These are phyloP conservation scores for Alviniconcha strummeri DNA, from an alignment of 2,888 invertebrate genomes.

Conservation along the genomic window DNA sequence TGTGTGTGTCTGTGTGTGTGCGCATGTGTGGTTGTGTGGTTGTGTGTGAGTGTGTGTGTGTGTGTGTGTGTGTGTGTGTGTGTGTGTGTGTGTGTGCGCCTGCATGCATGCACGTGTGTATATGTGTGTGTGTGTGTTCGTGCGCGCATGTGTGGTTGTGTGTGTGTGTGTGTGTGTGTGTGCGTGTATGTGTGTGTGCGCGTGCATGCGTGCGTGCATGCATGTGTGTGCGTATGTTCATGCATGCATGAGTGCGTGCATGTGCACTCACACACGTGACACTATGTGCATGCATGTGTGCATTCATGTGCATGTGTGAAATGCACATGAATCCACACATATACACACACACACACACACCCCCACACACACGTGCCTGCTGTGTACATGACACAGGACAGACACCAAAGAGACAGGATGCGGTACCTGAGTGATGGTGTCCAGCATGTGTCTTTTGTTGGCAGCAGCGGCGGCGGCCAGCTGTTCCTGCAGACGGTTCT, in stretches of 20 bases:
- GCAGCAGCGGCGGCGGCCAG: slow-evolving; percentile 18
- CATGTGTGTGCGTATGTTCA: too few species aligned
- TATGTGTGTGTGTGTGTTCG: not conserved
- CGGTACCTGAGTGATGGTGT: slow-evolving; percentile 19
- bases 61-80: not conserved
- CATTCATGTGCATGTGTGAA: not conserved
- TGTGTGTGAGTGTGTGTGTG: not conserved
- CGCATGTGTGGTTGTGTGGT: not conserved
- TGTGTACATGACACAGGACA: too few species aligned
- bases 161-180: not conserved
- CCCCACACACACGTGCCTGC: not conserved
- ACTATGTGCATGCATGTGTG: not conserved
- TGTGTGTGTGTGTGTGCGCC: too few species aligned
- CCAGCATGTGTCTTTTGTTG: slow-evolving; percentile 17
- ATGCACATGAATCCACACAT: not conserved
- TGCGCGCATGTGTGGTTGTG: not conserved
- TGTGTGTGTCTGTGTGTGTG: not conserved
- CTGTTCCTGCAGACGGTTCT: slow-evolving; percentile 18
- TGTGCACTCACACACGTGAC: not conserved
- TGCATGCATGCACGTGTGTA: too few species aligned
- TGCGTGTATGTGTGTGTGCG: not conserved
- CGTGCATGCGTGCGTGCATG: not conserved
- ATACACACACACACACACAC: not conserved
- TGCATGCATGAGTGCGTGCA: not conserved
- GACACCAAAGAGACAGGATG: too few species aligned